A percentile compares a stretch with the other conserved stretches of the same genome.
Conservation (phyloP, 1,140 invertebrate genomes). For the Neocloeon triangulifer region DNA sequence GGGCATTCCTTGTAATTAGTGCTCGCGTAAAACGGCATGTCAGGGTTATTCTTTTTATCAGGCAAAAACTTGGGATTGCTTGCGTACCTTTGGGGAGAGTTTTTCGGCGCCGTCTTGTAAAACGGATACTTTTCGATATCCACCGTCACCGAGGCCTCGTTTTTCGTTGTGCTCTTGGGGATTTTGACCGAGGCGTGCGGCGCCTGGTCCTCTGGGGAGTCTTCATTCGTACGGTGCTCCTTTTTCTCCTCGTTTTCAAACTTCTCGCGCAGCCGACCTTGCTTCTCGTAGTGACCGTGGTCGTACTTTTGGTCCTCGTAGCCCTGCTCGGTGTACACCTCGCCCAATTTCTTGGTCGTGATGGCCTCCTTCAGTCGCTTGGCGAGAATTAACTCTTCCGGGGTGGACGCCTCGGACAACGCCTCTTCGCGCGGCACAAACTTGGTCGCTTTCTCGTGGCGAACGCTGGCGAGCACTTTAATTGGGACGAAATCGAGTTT, state of each 20-base stretch:
- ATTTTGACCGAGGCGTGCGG: no score
- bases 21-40: constrained; percentile 7
- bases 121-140: constrained; percentile 22
- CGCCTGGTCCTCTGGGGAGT: no score
- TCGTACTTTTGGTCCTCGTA: constrained; percentile 56
- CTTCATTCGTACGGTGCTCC: no score
- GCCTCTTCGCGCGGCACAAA: constrained; percentile 29
- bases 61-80: constrained; percentile 13
- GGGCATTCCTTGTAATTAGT: no score
- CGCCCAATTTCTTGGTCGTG: constrained; percentile 29
- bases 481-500: no score
- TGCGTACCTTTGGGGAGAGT: constrained; percentile 32
- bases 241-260: constrained; percentile 25
- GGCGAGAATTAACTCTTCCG: constrained; percentile 32
- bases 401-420: constrained; percentile 24
- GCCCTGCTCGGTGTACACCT: constrained; percentile 50
- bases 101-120: constrained; percentile 18
- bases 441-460: constrained; percentile 28
- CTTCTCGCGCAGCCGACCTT: constrained; percentile 26
- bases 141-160: constrained; percentile 9
- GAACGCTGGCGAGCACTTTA: no score
- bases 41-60: constrained; percentile 11
- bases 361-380: constrained; percentile 36
- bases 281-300: constrained; percentile 43
- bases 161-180: no score